Base-by-base conservation (phyloP, 2,113 vertebrate species). In the Rhinopithecus roxellana region DNA sequence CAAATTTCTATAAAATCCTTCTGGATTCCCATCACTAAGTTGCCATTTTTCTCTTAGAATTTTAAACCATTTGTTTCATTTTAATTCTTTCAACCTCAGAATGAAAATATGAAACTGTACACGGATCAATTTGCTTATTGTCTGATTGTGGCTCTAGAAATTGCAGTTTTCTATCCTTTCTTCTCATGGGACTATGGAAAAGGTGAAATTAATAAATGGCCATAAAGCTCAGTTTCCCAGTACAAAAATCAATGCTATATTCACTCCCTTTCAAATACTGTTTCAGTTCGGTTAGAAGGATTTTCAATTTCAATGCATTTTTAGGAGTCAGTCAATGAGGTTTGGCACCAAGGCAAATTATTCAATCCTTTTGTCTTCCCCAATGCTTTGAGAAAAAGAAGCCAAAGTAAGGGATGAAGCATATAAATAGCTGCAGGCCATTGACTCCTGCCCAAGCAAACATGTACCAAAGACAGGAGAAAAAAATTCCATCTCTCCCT, bases 181-280 rank as follows among this genome's bases (percentile, higher is more conserved):
- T 81, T 90, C 70, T 90, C 67, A 83, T 52, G 61, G n/a, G 64
- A 67, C 17, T 87, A 30, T 61, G 57, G 75, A 75, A 74, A 85
- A 77, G 32, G 48, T 77, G 52, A 96, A 95, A 94, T 70, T 90
- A 93, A 83, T 55, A 92, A 97, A 96, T 88, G 80, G 35, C 12
- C 43, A 45, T 20, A 67, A 48, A 95, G 22, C n/a, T 88, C 50
- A 88, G 59, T 61, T 90, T 94, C 64, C 77, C 93, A 30, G 83
- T 94, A 69, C 40, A 96, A 96, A 95, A 96, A 96, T 88, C 74
- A 89, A 96, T 55, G 23, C 92, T 40, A 81, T 43, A 90, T 84
- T 81, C 23, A 93, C 1, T 94, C 32, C 52, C 52, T 96, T 95
- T 70, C 89, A 90, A 97, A 70, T 55, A 38, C 52, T 86, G 25